phyloP scores from a whole-genome alignment of 37 sponge, comb jelly and placozoan genomes.

The Chondrilla cf. caribensis region DNA sequence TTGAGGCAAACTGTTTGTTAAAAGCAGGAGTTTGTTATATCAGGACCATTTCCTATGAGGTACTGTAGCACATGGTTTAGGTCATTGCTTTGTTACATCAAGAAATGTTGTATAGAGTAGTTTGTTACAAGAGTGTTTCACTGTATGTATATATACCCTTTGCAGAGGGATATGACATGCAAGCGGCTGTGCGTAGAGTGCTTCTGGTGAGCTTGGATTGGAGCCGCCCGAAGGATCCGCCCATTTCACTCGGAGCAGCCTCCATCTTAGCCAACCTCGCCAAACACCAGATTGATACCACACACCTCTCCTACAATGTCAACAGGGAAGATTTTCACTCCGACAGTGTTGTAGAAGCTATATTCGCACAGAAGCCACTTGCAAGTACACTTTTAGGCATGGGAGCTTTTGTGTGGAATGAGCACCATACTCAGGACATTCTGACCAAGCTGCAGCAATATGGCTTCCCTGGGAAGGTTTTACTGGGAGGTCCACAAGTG shows the following conservation, averaged over 20 bases:
- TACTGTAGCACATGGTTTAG: too few relatives aligned
- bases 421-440: not conserved
- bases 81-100: too few relatives aligned
- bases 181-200: too few relatives aligned
- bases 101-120: too few relatives aligned
- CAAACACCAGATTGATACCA: not conserved
- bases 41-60: too few relatives aligned
- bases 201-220: conserved; percentile 6
- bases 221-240: conserved; percentile 4
- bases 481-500: conserved; percentile 28
- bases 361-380: not conserved
- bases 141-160: too few relatives aligned
- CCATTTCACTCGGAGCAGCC: not conserved
- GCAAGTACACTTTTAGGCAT: not conserved
- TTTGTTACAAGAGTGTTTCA: too few relatives aligned
- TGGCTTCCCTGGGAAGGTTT: conserved; percentile 20
- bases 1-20: too few relatives aligned
- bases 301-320: conserved; percentile 9
- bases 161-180: too few relatives aligned
- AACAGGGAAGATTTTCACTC: not conserved
- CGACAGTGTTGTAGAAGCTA: not conserved
- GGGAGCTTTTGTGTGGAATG: conserved; percentile 20
- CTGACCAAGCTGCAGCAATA: not conserved
- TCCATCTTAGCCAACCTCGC: not conserved
- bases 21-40: too few relatives aligned